Evolutionary conservation across 2,113 vertebrate species (phyloP).

Genomic region (Falcunculus frontatus): DNA sequence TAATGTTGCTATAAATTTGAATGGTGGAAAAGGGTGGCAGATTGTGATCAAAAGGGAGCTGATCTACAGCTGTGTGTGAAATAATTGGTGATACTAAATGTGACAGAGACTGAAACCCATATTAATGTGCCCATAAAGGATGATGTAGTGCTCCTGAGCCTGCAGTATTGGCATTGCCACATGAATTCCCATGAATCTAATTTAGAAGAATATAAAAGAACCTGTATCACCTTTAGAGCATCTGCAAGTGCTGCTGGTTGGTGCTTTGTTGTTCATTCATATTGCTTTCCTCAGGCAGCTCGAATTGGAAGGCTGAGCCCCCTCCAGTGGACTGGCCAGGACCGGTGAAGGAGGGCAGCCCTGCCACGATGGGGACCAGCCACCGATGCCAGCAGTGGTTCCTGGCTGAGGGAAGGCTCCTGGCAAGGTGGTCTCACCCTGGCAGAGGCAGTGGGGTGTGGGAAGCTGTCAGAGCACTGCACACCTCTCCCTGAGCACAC

Average conservation of each 20-base stretch:
- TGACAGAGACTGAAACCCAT: slow-evolving; percentile 21
- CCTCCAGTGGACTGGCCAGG: background rate
- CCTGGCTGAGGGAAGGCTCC: accelerated
- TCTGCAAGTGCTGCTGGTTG: background rate
- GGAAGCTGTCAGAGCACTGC: background rate
- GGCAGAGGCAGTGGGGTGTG: accelerated
- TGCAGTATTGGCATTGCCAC: background rate
- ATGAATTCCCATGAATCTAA: slow-evolving; percentile 18
- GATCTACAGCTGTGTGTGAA: slow-evolving; percentile 41
- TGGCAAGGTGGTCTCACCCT: accelerated
- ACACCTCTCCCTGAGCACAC: background rate
- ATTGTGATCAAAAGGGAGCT: slow-evolving; percentile 51
- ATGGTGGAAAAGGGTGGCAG: slow-evolving; percentile 41
- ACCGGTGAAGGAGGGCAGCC: accelerated
- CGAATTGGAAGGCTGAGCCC: background rate
- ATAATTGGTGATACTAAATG: slow-evolving; percentile 30
- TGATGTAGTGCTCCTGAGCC: slow-evolving; percentile 41
- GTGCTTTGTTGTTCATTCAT: background rate
- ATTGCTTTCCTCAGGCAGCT: background rate
- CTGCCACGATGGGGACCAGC: background rate
- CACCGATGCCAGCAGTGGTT: accelerated
- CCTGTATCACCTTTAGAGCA: background rate
- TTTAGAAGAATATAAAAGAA: slow-evolving; percentile 49
- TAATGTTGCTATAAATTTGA: slow-evolving; percentile 33
- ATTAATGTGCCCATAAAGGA: slow-evolving; percentile 49